A percentile compares a stretch with the other conserved stretches of the same genome.
These are phyloP conservation scores for Polymixis flavicincta DNA, from an alignment of 2,888 invertebrate genomes.

Conservation along the genomic window DNA sequence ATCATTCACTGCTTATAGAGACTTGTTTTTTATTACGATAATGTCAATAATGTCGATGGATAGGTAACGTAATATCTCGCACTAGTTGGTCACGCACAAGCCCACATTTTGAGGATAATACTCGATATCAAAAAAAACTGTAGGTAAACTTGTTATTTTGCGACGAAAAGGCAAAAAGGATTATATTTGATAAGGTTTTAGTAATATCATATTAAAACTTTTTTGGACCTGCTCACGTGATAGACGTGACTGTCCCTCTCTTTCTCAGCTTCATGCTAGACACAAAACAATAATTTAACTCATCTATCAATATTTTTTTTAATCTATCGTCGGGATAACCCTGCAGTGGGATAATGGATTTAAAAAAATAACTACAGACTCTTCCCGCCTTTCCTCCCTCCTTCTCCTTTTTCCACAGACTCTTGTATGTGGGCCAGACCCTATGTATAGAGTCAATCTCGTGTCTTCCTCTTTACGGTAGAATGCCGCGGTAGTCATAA, in stretches of 20 bases:
- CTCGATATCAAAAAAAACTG: slow-evolving; percentile 15
- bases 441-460: background rate
- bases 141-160: slow-evolving; percentile 18
- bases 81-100: slow-evolving; percentile 51
- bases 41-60: slow-evolving; percentile 46
- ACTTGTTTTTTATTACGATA: slow-evolving; percentile 40
- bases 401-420: background rate
- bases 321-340: no score
- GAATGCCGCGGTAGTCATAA: no score
- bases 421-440: background rate
- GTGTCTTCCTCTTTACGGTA: background rate
- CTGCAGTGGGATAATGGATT: no score
- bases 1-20: slow-evolving; percentile 8
- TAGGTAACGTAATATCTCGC: slow-evolving; percentile 47
- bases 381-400: no score
- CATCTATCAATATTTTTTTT: no score
- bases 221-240: background rate
- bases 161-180: slow-evolving; percentile 17
- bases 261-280: background rate
- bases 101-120: slow-evolving; percentile 20
- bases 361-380: no score
- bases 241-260: background rate
- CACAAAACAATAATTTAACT: background rate
- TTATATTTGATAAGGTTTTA: slow-evolving; percentile 35
- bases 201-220: background rate